These are phyloP conservation scores for Lamprotornis superbus DNA, from an alignment of 2,113 vertebrate genomes.

Conservation along the genomic window DNA sequence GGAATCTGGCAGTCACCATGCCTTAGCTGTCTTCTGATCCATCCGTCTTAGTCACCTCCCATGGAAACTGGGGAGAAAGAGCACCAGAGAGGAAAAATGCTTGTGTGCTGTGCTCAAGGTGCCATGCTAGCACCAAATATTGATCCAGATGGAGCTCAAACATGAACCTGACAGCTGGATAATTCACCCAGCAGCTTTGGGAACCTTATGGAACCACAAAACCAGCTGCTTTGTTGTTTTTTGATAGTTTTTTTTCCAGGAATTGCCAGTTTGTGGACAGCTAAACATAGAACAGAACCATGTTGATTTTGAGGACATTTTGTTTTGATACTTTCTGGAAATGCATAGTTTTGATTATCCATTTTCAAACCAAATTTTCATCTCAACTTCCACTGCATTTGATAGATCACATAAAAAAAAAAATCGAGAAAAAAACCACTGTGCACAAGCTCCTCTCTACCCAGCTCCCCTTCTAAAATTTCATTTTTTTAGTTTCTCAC, in stretches of 20 bases:
- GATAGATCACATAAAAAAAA: neutral
- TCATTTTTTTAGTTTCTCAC: neutral
- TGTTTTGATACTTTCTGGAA: neutral
- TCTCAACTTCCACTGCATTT: neutral
- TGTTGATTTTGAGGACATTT: neutral
- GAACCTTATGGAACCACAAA: neutral
- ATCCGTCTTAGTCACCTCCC: neutral
- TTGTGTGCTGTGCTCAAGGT: neutral
- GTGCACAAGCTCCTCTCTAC: neutral
- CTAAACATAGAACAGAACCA: neutral
- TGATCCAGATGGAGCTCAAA: neutral
- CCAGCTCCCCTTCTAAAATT: neutral
- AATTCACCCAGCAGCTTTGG: conserved; percentile 5
- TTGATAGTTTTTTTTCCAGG: neutral
- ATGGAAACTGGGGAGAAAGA: neutral
- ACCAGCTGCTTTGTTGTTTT: neutral
- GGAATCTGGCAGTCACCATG: neutral
- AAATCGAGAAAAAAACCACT: neutral
- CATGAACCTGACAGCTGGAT: neutral
- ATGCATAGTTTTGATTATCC: neutral
- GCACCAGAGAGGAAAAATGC: neutral
- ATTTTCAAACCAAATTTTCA: neutral
- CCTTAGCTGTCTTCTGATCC: neutral
- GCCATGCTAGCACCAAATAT: neutral
- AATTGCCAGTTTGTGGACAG: neutral